A percentile compares a stretch with the other conserved stretches of the same genome.
phyloP scores from a whole-genome alignment of 2,888 invertebrate genomes.

The Hydrotaea cyrtoneurina region DNA sequence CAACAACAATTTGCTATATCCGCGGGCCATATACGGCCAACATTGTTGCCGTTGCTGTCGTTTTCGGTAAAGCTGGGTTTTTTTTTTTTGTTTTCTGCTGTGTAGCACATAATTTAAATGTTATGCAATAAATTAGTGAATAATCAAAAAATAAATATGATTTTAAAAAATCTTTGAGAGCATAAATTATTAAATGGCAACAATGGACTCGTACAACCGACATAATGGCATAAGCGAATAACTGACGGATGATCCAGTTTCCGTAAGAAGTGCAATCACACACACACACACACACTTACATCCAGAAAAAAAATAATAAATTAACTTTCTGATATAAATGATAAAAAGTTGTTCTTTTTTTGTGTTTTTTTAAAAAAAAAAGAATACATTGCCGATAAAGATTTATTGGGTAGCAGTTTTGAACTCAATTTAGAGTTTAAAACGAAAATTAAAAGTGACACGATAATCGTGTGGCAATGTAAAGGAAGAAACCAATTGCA shows the following conservation, averaged over 20 bases:
- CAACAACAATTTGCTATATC: conserved; percentile 61
- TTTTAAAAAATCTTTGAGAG: conserved; percentile 34
- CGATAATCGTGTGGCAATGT: too few relatives aligned
- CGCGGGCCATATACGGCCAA: conserved; percentile 41
- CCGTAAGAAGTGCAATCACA: background rate
- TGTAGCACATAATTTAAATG: conserved; percentile 61
- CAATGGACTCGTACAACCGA: background rate
- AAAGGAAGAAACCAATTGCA: too few relatives aligned
- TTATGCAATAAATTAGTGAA: conserved; percentile 63
- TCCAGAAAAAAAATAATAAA: conserved; percentile 6
- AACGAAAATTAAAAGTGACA: too few relatives aligned
- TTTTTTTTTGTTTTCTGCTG: conserved; percentile 36
- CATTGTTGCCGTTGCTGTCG: conserved; percentile 42
- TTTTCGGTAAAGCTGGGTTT: conserved; percentile 7
- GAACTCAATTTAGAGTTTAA: background rate
- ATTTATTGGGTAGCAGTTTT: background rate
- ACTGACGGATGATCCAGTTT: conserved; percentile 43
- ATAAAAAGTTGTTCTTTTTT: background rate
- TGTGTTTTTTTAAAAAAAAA: background rate
- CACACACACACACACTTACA: too few relatives aligned
- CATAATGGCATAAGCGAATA: background rate
- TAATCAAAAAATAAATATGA: conserved; percentile 64
- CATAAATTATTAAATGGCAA: conserved; percentile 37
- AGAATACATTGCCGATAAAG: background rate
- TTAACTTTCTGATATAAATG: background rate